These are phyloP conservation scores for Asobara japonica DNA, from an alignment of 1,140 invertebrate genomes.

Conservation along the genomic window DNA sequence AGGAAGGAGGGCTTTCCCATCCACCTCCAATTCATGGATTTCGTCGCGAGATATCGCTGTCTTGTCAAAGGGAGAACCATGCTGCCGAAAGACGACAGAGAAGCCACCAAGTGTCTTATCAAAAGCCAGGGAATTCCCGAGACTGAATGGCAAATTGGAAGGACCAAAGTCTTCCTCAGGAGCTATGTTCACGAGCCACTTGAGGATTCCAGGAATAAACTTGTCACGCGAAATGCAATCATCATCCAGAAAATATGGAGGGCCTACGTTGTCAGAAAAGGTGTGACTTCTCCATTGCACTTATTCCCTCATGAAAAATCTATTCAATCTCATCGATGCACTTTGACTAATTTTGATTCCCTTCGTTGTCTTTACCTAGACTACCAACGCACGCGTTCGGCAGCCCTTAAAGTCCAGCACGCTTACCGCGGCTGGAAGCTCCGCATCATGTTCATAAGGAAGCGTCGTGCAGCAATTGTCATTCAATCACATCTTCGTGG, in stretches of 20 bases:
- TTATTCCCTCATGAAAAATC: no score
- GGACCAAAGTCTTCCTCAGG: conserved; percentile 89
- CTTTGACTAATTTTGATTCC: conserved; percentile 16
- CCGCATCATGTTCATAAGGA: conserved; percentile 82
- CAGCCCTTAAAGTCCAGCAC: conserved; percentile 84
- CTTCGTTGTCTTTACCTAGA: conserved; percentile 60
- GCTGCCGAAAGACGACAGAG: conserved; percentile 61
- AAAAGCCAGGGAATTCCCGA: conserved; percentile 71
- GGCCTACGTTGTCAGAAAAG: conserved; percentile 72
- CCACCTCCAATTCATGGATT: conserved; percentile 83
- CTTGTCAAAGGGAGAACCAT: conserved; percentile 63
- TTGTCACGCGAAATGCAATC: conserved; percentile 78
- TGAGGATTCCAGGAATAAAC: conserved; percentile 79
- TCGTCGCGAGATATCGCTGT: conserved; percentile 83
- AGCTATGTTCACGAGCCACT: conserved; percentile 87
- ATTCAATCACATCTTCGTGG: conserved; percentile 91
- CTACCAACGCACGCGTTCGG: conserved; percentile 74
- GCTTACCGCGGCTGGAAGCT: conserved; percentile 88
- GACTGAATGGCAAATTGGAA: conserved; percentile 91
- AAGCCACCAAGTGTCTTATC: conserved; percentile 71
- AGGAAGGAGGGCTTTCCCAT: conserved; percentile 93
- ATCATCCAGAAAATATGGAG: conserved; percentile 84
- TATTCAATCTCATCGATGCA: conserved; percentile 7
- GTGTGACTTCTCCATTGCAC: no score
- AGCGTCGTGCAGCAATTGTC: conserved; percentile 85